phyloP scores from a whole-genome alignment of 2,113 vertebrate species.

The Zingel zingel region DNA sequence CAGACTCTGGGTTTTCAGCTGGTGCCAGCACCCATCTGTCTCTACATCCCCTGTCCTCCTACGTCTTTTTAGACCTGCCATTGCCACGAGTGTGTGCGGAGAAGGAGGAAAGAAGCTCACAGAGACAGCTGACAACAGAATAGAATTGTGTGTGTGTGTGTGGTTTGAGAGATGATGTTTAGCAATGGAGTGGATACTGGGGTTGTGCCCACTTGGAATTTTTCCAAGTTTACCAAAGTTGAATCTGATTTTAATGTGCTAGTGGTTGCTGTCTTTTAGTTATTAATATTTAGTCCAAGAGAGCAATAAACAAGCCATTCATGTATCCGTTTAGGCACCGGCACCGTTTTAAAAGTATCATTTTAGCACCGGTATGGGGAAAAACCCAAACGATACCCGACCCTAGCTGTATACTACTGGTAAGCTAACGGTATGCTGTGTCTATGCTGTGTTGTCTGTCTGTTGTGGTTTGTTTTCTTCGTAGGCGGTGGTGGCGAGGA shows the following conservation, averaged over 20 bases:
- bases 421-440: too few relatives aligned
- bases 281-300: slow-evolving; percentile 2
- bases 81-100: slow-evolving; percentile 29
- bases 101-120: slow-evolving; percentile 49
- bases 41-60: slow-evolving; percentile 66
- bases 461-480: too few relatives aligned
- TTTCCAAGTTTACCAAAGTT: not conserved
- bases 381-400: too few relatives aligned
- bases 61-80: slow-evolving; percentile 58
- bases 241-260: slow-evolving; percentile 12
- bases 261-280: not conserved
- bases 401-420: too few relatives aligned
- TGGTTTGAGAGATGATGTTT: slow-evolving; percentile 27
- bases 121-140: slow-evolving; percentile 51
- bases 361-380: too few relatives aligned
- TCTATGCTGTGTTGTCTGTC: too few relatives aligned
- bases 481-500: too few relatives aligned
- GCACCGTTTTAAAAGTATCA: too few relatives aligned
- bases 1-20: slow-evolving; percentile 53
- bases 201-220: slow-evolving; percentile 4
- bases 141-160: not conserved
- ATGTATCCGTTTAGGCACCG: too few relatives aligned
- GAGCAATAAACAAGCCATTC: too few relatives aligned
- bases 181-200: slow-evolving; percentile 17
- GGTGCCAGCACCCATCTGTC: slow-evolving; percentile 68